phyloP scores from a whole-genome alignment of 2,113 vertebrate genomes.

The Ciconia maguari region DNA sequence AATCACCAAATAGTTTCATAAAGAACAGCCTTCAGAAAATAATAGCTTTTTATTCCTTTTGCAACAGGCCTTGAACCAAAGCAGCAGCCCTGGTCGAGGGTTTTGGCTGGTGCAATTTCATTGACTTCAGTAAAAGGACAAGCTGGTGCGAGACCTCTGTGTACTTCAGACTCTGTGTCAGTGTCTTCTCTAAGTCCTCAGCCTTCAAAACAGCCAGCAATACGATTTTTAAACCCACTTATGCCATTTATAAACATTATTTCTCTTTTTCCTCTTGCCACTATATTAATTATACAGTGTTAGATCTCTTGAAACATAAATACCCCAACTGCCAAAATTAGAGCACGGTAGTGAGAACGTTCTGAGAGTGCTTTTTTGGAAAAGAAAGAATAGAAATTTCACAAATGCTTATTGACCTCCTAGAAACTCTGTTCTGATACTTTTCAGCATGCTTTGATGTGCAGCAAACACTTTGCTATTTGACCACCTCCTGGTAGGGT shows the following conservation, averaged over 20 bases:
- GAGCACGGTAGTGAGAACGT: fast-evolving
- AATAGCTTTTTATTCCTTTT: background rate
- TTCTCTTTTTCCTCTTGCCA: background rate
- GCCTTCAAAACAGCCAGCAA: background rate
- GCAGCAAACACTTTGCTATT: background rate
- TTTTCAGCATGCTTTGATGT: background rate
- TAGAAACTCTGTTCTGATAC: background rate
- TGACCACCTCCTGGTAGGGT: background rate
- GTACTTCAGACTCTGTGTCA: background rate
- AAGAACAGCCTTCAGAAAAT: background rate
- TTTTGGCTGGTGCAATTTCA: background rate
- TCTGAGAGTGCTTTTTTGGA: background rate
- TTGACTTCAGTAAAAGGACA: background rate
- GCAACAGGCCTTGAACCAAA: background rate
- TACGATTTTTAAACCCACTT: background rate
- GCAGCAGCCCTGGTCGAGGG: background rate
- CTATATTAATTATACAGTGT: background rate
- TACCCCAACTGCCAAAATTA: background rate
- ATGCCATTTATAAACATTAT: background rate
- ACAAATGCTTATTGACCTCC: background rate
- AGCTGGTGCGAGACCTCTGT: background rate
- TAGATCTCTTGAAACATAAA: background rate
- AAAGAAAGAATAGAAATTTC: background rate
- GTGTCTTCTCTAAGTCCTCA: background rate
- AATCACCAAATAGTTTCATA: background rate